Conservation (phyloP, 2,888 invertebrate genomes). For the Limulus polyphemus region DNA sequence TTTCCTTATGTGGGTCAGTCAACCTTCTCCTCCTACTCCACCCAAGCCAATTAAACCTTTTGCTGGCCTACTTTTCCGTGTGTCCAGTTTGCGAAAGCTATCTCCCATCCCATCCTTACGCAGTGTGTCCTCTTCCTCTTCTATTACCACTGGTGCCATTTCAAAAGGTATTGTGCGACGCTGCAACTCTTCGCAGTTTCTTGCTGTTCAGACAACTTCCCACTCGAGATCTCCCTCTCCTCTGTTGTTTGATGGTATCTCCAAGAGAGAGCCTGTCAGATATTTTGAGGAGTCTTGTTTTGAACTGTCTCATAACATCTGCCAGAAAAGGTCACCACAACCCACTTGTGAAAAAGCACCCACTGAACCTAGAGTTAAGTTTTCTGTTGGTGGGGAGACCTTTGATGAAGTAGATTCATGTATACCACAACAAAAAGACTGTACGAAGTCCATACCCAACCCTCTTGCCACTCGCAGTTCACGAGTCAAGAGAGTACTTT, state of each 20-base stretch:
- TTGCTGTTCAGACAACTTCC: slow-evolving; percentile 10
- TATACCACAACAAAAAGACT: too few species aligned
- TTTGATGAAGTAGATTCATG: too few species aligned
- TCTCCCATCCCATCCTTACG: slow-evolving; percentile 8
- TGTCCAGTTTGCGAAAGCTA: not conserved
- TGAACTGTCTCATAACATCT: too few species aligned
- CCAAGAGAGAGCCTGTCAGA: too few species aligned
- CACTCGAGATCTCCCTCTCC: slow-evolving; percentile 22
- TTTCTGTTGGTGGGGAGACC: too few species aligned
- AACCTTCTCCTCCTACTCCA: not conserved
- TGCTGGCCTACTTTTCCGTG: not conserved
- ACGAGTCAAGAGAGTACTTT: not conserved
- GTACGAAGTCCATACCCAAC: too few species aligned
- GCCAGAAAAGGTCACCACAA: too few species aligned
- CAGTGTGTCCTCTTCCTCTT: slow-evolving; percentile 16
- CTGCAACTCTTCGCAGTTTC: slow-evolving; percentile 4
- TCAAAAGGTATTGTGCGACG: not conserved
- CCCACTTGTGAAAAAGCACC: too few species aligned
- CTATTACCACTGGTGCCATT: slow-evolving; percentile 10
- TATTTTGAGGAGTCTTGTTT: too few species aligned
- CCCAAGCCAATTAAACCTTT: not conserved
- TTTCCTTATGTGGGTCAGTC: slow-evolving; percentile 9
- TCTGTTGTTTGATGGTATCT: slow-evolving; percentile 5
- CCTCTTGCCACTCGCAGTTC: too few species aligned
- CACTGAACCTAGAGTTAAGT: too few species aligned